These are phyloP conservation scores for Oscheius myriophilus DNA, from an alignment of 2,888 invertebrate genomes.

Conservation along the genomic window DNA sequence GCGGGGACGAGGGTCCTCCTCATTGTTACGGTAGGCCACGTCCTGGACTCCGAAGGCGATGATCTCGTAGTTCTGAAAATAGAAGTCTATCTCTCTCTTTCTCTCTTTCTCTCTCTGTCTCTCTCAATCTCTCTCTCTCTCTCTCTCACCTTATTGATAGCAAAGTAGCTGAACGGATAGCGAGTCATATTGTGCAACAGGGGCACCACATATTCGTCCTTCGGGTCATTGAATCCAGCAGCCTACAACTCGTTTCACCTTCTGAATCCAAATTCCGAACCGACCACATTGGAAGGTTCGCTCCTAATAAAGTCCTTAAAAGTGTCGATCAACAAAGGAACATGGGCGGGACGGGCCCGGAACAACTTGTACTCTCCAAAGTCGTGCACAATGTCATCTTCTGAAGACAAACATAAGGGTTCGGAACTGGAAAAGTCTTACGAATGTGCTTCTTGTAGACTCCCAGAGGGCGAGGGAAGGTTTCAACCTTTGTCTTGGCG, in stretches of 20 bases:
- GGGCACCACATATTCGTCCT: not conserved
- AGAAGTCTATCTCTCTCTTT: not conserved
- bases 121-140: too few species aligned
- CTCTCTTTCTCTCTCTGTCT: not conserved
- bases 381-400: conserved; percentile 8
- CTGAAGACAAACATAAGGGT: too few species aligned
- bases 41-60: not conserved
- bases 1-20: conserved; percentile 11
- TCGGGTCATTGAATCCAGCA: not conserved
- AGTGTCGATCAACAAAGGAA: conserved; percentile 2
- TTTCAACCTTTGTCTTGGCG: not conserved
- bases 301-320: conserved; percentile 3
- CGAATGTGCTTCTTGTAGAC: conserved; percentile 2
- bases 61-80: not conserved
- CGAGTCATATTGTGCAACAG: conserved; percentile 1
- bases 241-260: not conserved
- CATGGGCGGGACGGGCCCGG: conserved; percentile 16
- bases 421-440: too few species aligned
- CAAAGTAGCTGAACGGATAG: conserved; percentile 16
- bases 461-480: conserved; percentile 9
- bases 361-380: conserved; percentile 6
- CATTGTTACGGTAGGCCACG: conserved; percentile 5
- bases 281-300: conserved; percentile 3
- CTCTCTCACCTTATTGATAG: not conserved
- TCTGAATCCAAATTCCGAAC: not conserved